These are phyloP conservation scores for Galerucella nymphaeae DNA, from an alignment of 2,888 invertebrate genomes.

Conservation along the genomic window DNA sequence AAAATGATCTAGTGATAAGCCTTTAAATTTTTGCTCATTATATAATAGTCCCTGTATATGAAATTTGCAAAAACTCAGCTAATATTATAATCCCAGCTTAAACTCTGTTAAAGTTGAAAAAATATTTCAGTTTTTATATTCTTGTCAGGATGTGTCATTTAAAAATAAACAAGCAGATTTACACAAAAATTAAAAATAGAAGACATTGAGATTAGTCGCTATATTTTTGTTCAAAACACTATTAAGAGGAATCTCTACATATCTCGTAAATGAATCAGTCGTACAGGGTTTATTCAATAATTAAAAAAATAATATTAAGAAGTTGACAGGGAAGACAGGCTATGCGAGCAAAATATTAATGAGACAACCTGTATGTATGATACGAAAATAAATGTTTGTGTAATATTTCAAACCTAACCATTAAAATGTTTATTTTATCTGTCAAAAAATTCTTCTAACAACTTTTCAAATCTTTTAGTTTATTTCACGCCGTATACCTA, in stretches of 20 bases:
- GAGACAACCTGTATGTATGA: too few relatives aligned
- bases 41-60: too few relatives aligned
- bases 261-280: too few relatives aligned
- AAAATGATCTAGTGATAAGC: too few relatives aligned
- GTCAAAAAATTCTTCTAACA: background rate
- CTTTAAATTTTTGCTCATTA: too few relatives aligned
- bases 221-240: background rate
- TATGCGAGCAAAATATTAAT: too few relatives aligned
- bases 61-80: background rate
- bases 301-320: too few relatives aligned
- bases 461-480: constrained; percentile 1
- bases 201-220: constrained; percentile 28
- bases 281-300: too few relatives aligned
- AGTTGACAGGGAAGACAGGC: too few relatives aligned
- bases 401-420: background rate
- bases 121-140: background rate
- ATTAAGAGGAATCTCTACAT: background rate
- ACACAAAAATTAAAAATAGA: constrained; percentile 25
- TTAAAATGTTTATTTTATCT: too few relatives aligned
- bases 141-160: background rate
- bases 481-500: background rate
- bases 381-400: too few relatives aligned
- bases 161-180: constrained; percentile 8
- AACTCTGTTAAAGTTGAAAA: background rate
- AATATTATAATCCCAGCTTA: background rate